Evolutionary conservation across 2,113 vertebrate species (phyloP).

Genomic region (Scytalopus superciliaris): DNA sequence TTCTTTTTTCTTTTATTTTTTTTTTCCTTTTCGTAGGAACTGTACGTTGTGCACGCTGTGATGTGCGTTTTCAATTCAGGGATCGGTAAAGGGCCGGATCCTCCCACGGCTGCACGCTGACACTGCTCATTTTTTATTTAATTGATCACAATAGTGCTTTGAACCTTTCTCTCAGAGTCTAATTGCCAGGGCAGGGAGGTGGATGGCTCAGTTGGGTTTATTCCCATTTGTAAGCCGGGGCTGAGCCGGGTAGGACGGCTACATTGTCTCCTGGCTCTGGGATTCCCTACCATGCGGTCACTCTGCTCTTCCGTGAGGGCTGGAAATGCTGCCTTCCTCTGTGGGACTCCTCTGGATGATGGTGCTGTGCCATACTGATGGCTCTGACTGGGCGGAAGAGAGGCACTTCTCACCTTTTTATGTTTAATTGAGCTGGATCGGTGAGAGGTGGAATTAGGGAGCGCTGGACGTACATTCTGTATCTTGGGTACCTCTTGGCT

Average conservation of each 20-base stretch:
- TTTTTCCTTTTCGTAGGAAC: background rate
- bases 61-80: background rate
- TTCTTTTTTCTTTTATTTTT: background rate
- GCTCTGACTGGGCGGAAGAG: background rate
- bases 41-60: background rate
- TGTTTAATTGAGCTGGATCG: background rate
- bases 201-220: background rate
- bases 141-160: background rate
- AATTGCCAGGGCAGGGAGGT: background rate
- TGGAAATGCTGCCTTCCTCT: background rate
- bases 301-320: background rate
- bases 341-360: accelerated
- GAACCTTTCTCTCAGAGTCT: background rate
- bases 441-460: background rate
- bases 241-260: background rate
- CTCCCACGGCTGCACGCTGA: background rate
- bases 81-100: background rate
- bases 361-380: background rate
- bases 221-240: background rate
- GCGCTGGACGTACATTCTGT: accelerated
- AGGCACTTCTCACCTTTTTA: background rate
- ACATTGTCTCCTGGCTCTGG: background rate
- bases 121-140: background rate
- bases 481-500: background rate
- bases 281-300: background rate